Evolutionary conservation across 2,113 vertebrate genomes (phyloP), one percentile per base, ranked within the genome.

Genomic region (Burhinus bistriatus): DNA sequence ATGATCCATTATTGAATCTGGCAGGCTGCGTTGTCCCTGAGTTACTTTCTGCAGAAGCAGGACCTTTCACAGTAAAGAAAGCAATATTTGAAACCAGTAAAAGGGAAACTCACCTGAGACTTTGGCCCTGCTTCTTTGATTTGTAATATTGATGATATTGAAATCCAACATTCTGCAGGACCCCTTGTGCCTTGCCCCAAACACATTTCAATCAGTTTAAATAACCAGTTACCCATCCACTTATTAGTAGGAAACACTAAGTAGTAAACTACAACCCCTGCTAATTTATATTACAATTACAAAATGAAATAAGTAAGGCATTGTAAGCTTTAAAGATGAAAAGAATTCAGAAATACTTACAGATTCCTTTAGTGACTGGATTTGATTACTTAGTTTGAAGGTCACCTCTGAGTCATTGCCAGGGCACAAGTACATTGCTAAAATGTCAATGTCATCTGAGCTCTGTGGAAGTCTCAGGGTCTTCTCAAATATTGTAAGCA

Each of bases 261-360:
- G 59, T 12, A 72, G 47, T 8, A 78, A 87, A 9, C 19, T 72
- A 49, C 45, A 66, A 26, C 4, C 36, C 54, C 29, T 40, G 20
- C 8, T 55, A 51, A 59, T 70, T 64, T 45, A 36, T 45, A 18
- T 45, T 45, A 45, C 45, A 18, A 17, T 18, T 45, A 45, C 45
- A 45, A 45, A 45, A 45, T 45, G 16, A 45, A 45, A 45, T 14
- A 78, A 61, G 15, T 20, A 59, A 86, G 42, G 12, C n/a, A 77
- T 36, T 36, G 15, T 25, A 82, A 77, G 29, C 15, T 38, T 68
- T 92, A 82, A 82, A 72, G 21, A 21, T 10, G 1, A 57, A 52
- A 49, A 54, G 9, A 65, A 66, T 15, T 54, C 45, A 83, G 22
- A 84, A 82, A 61, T 90, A 97, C 97, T 97, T 94, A 98, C 97